phyloP scores from a whole-genome alignment of 2,797 vertebrate species.

The Streptopelia turtur region DNA sequence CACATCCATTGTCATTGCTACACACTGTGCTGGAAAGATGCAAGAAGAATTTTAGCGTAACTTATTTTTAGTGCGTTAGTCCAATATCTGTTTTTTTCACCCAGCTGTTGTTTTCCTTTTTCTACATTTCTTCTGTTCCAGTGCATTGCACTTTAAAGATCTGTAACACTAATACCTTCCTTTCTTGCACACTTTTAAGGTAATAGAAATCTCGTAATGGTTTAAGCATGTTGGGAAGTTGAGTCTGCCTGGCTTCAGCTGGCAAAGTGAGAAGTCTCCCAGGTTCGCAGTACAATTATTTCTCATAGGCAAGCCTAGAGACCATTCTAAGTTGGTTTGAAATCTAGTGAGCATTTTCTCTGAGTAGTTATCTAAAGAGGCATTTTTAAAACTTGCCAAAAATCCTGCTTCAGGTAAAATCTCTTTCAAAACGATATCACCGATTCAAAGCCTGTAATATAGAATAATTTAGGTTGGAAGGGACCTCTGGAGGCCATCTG shows the following conservation, averaged over 20 bases:
- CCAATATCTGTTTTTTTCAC: not conserved
- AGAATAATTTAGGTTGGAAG: not conserved
- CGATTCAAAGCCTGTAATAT: fast-evolving
- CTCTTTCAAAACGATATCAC: not conserved
- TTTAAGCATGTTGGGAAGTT: not conserved
- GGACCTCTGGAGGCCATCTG: not conserved
- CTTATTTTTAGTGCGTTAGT: not conserved
- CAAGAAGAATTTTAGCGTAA: not conserved
- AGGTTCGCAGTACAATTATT: not conserved
- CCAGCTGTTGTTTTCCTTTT: not conserved
- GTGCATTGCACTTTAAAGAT: not conserved
- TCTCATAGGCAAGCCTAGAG: not conserved
- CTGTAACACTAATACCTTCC: not conserved
- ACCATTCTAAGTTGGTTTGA: not conserved
- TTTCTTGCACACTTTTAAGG: not conserved
- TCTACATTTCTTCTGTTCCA: not conserved
- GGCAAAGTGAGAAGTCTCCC: not conserved
- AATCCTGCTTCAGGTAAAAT: not conserved
- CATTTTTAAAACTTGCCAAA: not conserved
- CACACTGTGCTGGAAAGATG: not conserved
- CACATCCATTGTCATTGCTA: not conserved
- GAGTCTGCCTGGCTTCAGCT: not conserved
- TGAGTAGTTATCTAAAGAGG: not conserved
- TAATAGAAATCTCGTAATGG: not conserved
- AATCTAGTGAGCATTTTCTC: not conserved